Conservation (phyloP, 2,113 vertebrate species). For the Leptobrachium leishanense region DNA sequence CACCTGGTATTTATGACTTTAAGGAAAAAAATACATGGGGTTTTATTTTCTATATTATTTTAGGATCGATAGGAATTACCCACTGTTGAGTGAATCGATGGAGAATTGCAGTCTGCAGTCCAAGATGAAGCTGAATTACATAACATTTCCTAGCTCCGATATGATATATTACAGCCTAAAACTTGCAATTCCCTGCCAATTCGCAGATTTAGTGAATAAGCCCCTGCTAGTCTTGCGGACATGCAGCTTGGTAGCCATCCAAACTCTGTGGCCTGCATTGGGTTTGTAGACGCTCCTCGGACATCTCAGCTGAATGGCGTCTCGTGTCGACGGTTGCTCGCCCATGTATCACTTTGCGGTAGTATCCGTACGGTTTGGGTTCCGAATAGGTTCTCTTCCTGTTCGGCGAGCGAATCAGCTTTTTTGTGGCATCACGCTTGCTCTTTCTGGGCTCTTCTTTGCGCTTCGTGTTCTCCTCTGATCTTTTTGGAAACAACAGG, state of each 20-base stretch:
- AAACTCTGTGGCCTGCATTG: neutral
- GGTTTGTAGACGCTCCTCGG: neutral
- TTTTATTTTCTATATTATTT: too few relatives aligned
- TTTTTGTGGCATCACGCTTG: neutral
- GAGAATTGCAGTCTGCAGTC: too few relatives aligned
- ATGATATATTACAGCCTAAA: too few relatives aligned
- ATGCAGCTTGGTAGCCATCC: neutral
- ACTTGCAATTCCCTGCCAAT: neutral
- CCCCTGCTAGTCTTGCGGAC: neutral
- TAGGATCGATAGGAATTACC: too few relatives aligned
- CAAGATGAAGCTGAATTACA: too few relatives aligned
- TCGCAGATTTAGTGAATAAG: neutral
- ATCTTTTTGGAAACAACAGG: neutral
- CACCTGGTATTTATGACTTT: too few relatives aligned
- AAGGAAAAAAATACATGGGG: too few relatives aligned
- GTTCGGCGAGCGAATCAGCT: neutral
- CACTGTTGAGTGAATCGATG: too few relatives aligned
- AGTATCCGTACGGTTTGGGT: neutral
- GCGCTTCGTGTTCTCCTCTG: neutral
- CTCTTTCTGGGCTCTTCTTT: neutral
- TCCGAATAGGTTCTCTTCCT: neutral
- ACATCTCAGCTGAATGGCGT: neutral
- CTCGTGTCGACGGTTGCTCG: neutral
- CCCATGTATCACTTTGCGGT: neutral
- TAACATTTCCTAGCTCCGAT: too few relatives aligned